Evolutionary conservation across 2,113 vertebrate species (phyloP), one percentile per base, ranked within the genome.

Genomic region (Dinomys branickii): DNA sequence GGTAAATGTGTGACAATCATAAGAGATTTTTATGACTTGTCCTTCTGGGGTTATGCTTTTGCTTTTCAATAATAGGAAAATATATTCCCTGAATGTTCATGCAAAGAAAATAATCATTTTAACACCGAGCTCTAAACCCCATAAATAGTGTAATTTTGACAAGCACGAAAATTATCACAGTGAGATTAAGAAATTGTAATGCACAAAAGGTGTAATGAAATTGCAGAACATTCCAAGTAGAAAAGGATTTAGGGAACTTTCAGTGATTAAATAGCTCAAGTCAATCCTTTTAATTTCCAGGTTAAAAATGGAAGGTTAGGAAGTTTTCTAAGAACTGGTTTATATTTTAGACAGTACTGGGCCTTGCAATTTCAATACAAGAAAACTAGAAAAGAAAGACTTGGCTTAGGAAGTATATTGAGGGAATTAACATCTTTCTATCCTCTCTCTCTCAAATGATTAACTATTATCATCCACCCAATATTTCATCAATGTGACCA

Each of bases 101-200:
- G 77, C 9, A 91, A 71, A 84, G n/a, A 90, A 94, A 90, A 75
- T 44, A 54, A 63, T 78, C 13, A 35, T 90, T 54, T 94, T 80
- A 85, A 90, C 19, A 41, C 7, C 87, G 50, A 90, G 13, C 61
- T 19, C 12, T 58, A 83, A 94, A 41, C 16, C 77, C 85, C 58
- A 82, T 93, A 75, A 83, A 90, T n/a, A 47, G 63, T 5, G 71
- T 4, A 91, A 61, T 90, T 94, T 44, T 63, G 92, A 65, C 41
- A 20, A 26, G 54, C n/a, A 50, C 80, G 22, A 90, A 82, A 95
- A 91, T 91, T 59, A 86, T 38, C 47, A 88, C 24, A 61, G 30
- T 85, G 10, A 33, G 7, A 73, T n/a, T 65, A 67, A 89, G 9
- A 71, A 90, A 88, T 67, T 77, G 65, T 44, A 90, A 8, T 67